These are phyloP conservation scores for Hemiprocne comata DNA, from an alignment of 2,113 vertebrate genomes.

Conservation along the genomic window DNA sequence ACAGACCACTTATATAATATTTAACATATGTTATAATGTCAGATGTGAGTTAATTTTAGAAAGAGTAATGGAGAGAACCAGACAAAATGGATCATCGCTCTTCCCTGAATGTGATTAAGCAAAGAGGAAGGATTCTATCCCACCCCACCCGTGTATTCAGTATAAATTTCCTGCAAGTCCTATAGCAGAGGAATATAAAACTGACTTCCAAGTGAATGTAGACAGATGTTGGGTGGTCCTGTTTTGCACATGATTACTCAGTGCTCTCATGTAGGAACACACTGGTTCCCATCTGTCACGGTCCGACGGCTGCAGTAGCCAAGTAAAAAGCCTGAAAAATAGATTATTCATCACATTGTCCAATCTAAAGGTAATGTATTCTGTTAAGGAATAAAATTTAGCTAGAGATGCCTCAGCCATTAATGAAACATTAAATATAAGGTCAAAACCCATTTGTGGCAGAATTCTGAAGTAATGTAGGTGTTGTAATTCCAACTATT, in stretches of 20 bases:
- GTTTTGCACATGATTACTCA: slow-evolving; percentile 58
- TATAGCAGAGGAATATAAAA: slow-evolving; percentile 49
- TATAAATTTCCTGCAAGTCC: slow-evolving; percentile 56
- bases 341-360: not conserved
- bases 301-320: no score
- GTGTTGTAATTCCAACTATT: not conserved
- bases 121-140: slow-evolving; percentile 70
- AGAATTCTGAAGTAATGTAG: not conserved
- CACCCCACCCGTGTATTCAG: slow-evolving; percentile 64
- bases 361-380: not conserved
- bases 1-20: slow-evolving; percentile 65
- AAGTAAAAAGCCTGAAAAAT: slow-evolving; percentile 35
- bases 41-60: slow-evolving; percentile 72
- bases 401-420: not conserved
- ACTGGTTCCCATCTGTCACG: not conserved
- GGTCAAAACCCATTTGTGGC: not conserved
- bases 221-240: slow-evolving; percentile 70
- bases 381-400: not conserved
- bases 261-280: not conserved
- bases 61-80: slow-evolving; percentile 60
- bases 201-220: slow-evolving; percentile 54
- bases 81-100: slow-evolving; percentile 59
- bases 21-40: slow-evolving; percentile 69
- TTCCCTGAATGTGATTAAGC: slow-evolving; percentile 66
- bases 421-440: not conserved